A percentile compares a stretch with the other conserved stretches of the same genome.
phyloP scores from a whole-genome alignment of 53 echinoderm and acorn worm species.

The Paelopatides confundens region DNA sequence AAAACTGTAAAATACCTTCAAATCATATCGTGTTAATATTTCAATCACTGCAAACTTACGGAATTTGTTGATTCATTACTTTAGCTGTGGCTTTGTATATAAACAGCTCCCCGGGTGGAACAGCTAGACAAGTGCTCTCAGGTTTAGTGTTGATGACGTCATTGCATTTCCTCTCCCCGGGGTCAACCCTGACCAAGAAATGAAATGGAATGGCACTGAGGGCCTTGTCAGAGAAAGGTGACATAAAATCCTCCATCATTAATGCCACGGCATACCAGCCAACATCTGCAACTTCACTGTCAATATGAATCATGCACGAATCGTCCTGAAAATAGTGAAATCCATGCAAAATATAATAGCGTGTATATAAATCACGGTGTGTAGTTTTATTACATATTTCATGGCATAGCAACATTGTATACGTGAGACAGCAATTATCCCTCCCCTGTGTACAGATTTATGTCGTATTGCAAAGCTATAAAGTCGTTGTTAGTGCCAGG shows the following conservation, averaged over 20 bases:
- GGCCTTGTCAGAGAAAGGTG: conserved; percentile 43
- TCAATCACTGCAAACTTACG: conserved; percentile 58
- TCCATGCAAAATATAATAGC: too few species aligned
- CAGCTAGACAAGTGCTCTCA: conserved; percentile 57
- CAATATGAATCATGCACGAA: conserved; percentile 62
- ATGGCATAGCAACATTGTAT: too few species aligned
- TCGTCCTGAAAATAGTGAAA: background rate
- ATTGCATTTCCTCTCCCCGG: conserved; percentile 44
- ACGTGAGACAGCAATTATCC: too few species aligned
- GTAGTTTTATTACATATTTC: too few species aligned
- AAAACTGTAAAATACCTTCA: too few species aligned
- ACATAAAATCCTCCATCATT: conserved; percentile 68
- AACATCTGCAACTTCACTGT: conserved; percentile 35
- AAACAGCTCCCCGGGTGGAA: conserved; percentile 48
- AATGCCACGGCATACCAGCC: conserved; percentile 75
- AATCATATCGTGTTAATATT: too few species aligned
- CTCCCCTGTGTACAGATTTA: too few species aligned
- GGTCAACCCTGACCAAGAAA: conserved; percentile 67
- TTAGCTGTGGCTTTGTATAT: conserved; percentile 43
- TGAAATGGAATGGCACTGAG: conserved; percentile 70
- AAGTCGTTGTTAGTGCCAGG: too few species aligned
- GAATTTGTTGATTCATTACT: background rate
- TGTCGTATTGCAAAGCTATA: too few species aligned
- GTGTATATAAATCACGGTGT: too few species aligned
- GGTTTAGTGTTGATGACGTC: conserved; percentile 50